phyloP scores from a whole-genome alignment of 1,140 invertebrate genomes.

The Chymomyza costata region DNA sequence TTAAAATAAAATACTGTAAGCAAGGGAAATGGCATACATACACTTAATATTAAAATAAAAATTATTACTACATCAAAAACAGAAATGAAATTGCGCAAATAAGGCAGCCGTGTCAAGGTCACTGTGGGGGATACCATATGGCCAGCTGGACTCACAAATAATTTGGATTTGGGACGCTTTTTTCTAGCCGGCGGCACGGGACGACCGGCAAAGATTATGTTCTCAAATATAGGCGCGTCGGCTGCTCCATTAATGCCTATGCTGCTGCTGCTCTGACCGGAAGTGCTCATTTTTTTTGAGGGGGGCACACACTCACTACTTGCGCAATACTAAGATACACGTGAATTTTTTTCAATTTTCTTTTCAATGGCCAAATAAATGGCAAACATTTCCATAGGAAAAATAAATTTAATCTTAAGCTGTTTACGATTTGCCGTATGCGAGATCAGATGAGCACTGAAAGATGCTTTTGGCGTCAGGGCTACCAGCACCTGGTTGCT shows the following conservation, averaged over 20 bases:
- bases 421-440: conserved; percentile 13
- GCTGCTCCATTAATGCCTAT: conserved; percentile 13
- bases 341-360: conserved; percentile 37
- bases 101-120: conserved; percentile 2
- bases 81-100: conserved; percentile 14
- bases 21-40: conserved; percentile 8
- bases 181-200: conserved; percentile 62
- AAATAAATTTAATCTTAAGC: conserved; percentile 26
- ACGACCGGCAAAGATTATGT: conserved; percentile 48
- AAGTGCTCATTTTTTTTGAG: conserved; percentile 58
- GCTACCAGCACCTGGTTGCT: no score
- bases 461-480: conserved; percentile 15
- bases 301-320: conserved; percentile 19
- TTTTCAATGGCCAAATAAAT: conserved; percentile 55
- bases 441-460: conserved; percentile 39
- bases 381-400: conserved; percentile 45
- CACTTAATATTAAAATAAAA: no score
- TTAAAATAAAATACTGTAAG: conserved; percentile 29
- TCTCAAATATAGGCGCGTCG: conserved; percentile 53
- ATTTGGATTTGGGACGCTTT: conserved; percentile 63
- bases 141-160: conserved; percentile 50
- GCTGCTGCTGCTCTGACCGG: conserved; percentile 52
- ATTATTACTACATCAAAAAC: conserved; percentile 40
- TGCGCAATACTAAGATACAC: conserved; percentile 36
- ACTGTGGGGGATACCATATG: no score